A percentile compares a stretch with the other conserved stretches of the same genome.
phyloP scores from a whole-genome alignment of 2,888 invertebrate genomes.

The Nesidiocoris tenuis region DNA sequence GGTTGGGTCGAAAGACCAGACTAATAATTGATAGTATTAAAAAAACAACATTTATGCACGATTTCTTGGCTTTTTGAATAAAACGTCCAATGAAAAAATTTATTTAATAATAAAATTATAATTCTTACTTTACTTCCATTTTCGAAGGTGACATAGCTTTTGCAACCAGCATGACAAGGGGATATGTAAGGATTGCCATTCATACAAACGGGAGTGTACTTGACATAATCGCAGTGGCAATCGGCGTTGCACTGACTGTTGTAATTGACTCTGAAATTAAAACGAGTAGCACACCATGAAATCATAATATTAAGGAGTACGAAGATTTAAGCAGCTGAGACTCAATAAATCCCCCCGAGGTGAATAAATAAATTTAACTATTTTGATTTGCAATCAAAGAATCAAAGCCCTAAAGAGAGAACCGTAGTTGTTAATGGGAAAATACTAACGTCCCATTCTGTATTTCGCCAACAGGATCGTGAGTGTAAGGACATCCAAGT shows the following conservation, averaged over 20 bases:
- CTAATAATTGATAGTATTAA: too few relatives aligned
- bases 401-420: too few relatives aligned
- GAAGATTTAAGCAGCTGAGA: background rate
- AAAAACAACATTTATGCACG: too few relatives aligned
- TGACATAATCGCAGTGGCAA: conserved; percentile 69
- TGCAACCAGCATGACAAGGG: conserved; percentile 78
- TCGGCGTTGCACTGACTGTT: conserved; percentile 62
- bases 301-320: too few relatives aligned
- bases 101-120: too few relatives aligned
- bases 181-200: conserved; percentile 68
- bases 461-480: conserved; percentile 50
- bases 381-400: too few relatives aligned
- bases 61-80: too few relatives aligned
- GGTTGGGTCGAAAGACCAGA: too few relatives aligned
- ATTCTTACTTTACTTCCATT: conserved; percentile 58
- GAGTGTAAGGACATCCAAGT: conserved; percentile 63
- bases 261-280: conserved; percentile 52
- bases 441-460: conserved; percentile 31
- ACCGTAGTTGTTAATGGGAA: too few relatives aligned
- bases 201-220: conserved; percentile 72
- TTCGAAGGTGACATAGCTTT: conserved; percentile 54
- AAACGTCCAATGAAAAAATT: too few relatives aligned
- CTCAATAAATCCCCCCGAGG: conserved; percentile 50
- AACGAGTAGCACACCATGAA: background rate
- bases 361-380: too few relatives aligned